Percentiles rank a stretch among this genome's conserved stretches.
These are phyloP conservation scores for Mythimna ferrago DNA, from an alignment of 2,888 invertebrate species.

Conservation along the genomic window DNA sequence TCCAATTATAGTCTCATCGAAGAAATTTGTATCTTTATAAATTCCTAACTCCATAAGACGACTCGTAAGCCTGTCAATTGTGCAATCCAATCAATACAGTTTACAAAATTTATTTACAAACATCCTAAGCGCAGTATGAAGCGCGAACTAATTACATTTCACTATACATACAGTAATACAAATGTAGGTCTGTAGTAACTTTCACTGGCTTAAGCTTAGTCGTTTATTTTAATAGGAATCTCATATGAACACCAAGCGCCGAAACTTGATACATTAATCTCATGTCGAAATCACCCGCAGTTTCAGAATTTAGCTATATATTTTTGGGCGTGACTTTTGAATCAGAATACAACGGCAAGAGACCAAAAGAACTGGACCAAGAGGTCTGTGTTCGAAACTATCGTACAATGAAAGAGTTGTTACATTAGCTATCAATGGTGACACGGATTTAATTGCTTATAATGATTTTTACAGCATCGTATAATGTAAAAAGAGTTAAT, in stretches of 20 bases:
- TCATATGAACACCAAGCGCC: constrained; percentile 60
- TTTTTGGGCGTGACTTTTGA: constrained; percentile 30
- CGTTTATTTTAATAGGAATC: constrained; percentile 68
- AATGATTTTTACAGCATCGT: background rate
- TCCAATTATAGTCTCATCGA: too few species aligned
- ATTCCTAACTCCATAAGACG: constrained; percentile 16
- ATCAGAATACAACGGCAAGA: constrained; percentile 34
- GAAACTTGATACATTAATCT: constrained; percentile 60
- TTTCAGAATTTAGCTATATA: constrained; percentile 42
- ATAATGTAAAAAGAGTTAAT: constrained; percentile 12
- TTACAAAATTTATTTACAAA: constrained; percentile 65
- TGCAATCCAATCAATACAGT: constrained; percentile 46
- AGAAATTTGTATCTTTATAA: too few species aligned
- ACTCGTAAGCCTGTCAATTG: constrained; percentile 33
- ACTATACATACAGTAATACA: constrained; percentile 66
- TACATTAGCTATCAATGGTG: constrained; percentile 24
- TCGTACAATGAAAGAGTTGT: constrained; percentile 44
- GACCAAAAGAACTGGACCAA: background rate
- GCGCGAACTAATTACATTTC: constrained; percentile 60
- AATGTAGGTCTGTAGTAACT: constrained; percentile 73
- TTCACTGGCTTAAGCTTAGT: constrained; percentile 70
- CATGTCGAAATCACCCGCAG: constrained; percentile 43
- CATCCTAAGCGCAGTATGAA: constrained; percentile 53
- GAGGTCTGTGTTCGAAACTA: constrained; percentile 25
- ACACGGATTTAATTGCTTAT: background rate